phyloP scores from a whole-genome alignment of 1,140 invertebrate genomes.

The Philaenus spumarius region DNA sequence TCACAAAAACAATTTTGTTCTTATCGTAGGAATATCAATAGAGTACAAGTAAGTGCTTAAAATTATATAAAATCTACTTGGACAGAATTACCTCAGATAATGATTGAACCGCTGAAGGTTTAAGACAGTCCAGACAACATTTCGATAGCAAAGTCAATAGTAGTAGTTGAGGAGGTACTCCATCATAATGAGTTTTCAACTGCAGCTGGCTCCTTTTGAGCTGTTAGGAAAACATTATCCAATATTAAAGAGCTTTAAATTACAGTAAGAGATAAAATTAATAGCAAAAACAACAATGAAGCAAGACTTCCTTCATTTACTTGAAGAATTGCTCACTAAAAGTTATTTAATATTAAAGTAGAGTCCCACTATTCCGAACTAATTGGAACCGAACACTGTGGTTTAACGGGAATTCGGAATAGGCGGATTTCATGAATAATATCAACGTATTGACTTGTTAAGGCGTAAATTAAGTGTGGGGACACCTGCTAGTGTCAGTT shows the following conservation, averaged over 20 bases:
- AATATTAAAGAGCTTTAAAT: not conserved
- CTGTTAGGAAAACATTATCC: constrained; percentile 27
- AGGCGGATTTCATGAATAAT: too few species aligned
- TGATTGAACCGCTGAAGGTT: constrained; percentile 64
- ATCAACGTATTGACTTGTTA: too few species aligned
- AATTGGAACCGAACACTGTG: too few species aligned
- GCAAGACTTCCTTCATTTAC: too few species aligned
- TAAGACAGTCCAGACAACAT: constrained; percentile 76
- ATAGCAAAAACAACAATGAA: too few species aligned
- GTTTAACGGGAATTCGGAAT: too few species aligned
- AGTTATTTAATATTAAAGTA: too few species aligned
- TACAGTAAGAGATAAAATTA: too few species aligned
- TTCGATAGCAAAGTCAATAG: constrained; percentile 72
- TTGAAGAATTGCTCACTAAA: too few species aligned
- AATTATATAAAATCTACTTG: not conserved
- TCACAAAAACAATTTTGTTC: not conserved
- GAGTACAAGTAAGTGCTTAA: not conserved
- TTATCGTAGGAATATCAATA: not conserved
- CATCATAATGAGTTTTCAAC: constrained; percentile 54
- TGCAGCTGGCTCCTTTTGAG: constrained; percentile 68
- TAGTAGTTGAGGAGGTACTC: constrained; percentile 61
- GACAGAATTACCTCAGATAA: constrained; percentile 59
- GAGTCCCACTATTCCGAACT: too few species aligned
- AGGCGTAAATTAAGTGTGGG: too few species aligned
- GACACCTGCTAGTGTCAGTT: too few species aligned